phyloP scores from a whole-genome alignment of 1,140 invertebrate species.

The Lutraria rhynchaena region DNA sequence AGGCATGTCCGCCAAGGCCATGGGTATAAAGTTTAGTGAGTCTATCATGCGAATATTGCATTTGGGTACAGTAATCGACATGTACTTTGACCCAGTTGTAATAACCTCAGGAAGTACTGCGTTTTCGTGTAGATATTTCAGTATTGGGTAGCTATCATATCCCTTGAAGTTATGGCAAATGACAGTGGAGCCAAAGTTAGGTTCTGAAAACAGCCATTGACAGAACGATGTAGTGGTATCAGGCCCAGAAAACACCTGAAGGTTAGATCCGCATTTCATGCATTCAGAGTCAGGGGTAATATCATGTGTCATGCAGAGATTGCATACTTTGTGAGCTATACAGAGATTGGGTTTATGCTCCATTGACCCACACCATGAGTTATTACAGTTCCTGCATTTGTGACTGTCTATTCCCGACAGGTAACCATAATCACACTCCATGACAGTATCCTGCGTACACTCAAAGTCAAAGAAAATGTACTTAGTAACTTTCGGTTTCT shows the following conservation, averaged over 20 bases:
- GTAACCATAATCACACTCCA: no score
- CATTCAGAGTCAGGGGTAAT: conserved; percentile 12
- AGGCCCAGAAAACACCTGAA: conserved; percentile 30
- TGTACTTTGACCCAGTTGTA: conserved; percentile 14
- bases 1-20: conserved; percentile 17
- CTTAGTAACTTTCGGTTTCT: no score
- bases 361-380: conserved; percentile 44
- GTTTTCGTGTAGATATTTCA: conserved; percentile 58
- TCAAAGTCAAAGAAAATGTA: no score
- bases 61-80: conserved; percentile 5
- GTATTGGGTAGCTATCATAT: conserved; percentile 57
- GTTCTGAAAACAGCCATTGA: conserved; percentile 56
- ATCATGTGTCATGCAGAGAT: conserved; percentile 28
- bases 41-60: background rate
- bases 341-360: conserved; percentile 59
- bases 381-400: conserved; percentile 55
- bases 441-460: no score
- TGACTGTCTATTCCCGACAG: no score
- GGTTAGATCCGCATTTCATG: conserved; percentile 31
- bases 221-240: conserved; percentile 44
- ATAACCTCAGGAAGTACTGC: conserved; percentile 46
- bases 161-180: conserved; percentile 61
- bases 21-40: no score
- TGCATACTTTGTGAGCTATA: conserved; percentile 59
- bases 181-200: conserved; percentile 35